Conservation (phyloP, 2,888 invertebrate genomes). For the Euplagia quadripunctaria region DNA sequence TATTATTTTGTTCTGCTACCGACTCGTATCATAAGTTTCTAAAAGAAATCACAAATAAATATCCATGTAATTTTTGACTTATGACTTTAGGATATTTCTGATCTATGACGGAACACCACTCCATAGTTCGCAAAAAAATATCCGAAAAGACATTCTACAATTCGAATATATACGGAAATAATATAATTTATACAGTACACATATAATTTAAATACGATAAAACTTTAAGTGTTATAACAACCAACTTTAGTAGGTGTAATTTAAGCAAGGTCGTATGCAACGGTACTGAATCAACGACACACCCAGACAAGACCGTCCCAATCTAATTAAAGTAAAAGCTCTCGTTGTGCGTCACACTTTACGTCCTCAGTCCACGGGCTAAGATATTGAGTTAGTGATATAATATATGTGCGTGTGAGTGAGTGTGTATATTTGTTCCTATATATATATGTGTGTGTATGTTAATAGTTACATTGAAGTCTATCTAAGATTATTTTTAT, state of each 20-base stretch:
- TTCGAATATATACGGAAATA: too few relatives aligned
- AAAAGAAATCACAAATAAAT: too few relatives aligned
- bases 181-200: too few relatives aligned
- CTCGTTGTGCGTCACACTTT: slow-evolving; percentile 54
- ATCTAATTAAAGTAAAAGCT: slow-evolving; percentile 65
- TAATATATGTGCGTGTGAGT: background rate
- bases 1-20: too few relatives aligned
- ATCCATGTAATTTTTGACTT: too few relatives aligned
- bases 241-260: background rate
- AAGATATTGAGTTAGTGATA: slow-evolving; percentile 26
- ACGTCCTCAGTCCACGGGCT: slow-evolving; percentile 26
- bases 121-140: too few relatives aligned
- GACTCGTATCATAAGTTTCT: too few relatives aligned
- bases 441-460: background rate
- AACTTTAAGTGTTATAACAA: background rate
- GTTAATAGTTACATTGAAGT: background rate
- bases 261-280: slow-evolving; percentile 8
- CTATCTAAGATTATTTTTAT: slow-evolving; percentile 1
- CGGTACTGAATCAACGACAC: slow-evolving; percentile 24
- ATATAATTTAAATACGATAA: background rate
- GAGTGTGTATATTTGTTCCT: slow-evolving; percentile 4
- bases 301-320: slow-evolving; percentile 40
- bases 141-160: too few relatives aligned
- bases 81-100: too few relatives aligned
- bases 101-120: too few relatives aligned